Evolutionary conservation across 35 echinoderm and acorn worm species (phyloP).

Genomic region (Diadema setosum): DNA sequence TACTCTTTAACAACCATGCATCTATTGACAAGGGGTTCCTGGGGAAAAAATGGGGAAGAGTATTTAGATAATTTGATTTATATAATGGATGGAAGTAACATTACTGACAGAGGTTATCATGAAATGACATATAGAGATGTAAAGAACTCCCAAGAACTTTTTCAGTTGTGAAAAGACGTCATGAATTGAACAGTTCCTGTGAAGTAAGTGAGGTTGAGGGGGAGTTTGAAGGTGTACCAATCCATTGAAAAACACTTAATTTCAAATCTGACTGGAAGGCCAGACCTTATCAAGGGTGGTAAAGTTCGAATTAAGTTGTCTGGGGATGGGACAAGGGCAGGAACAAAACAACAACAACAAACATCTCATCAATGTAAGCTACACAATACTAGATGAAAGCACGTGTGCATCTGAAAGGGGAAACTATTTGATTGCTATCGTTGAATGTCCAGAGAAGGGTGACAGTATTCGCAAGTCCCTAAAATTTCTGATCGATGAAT

Average conservation of each 20-base stretch:
- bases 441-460: conserved; percentile 64
- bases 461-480: conserved; percentile 29
- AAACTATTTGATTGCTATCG: conserved; percentile 65
- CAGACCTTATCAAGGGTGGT: conserved; percentile 4
- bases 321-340: conserved; percentile 58
- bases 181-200: conserved; percentile 1
- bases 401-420: conserved; percentile 48
- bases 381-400: conserved; percentile 57
- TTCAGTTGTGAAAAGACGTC: conserved; percentile 15
- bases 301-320: conserved; percentile 49
- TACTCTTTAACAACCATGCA: neutral
- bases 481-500: conserved; percentile 38
- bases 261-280: neutral
- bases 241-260: conserved; percentile 29
- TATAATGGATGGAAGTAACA: conserved; percentile 49
- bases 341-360: conserved; percentile 66
- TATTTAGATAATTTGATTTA: conserved; percentile 53
- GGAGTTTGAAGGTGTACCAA: conserved; percentile 10
- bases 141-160: neutral
- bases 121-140: conserved; percentile 16
- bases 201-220: neutral
- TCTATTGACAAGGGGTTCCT: neutral
- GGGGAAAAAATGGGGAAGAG: neutral
- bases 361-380: conserved; percentile 37
- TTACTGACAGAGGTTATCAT: conserved; percentile 43